phyloP scores from a whole-genome alignment of 1,140 invertebrate genomes.

The Musca vetustissima region DNA sequence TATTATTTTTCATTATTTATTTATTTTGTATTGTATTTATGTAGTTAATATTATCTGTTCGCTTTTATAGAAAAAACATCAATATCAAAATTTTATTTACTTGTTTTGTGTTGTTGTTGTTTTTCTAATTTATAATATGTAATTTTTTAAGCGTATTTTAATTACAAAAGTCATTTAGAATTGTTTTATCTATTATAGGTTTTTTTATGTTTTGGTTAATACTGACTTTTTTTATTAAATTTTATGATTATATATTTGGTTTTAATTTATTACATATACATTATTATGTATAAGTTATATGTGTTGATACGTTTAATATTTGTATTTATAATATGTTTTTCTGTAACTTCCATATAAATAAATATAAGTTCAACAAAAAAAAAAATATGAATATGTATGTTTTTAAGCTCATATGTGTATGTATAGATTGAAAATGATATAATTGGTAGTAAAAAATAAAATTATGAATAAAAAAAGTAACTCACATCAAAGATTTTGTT shows the following conservation, averaged over 20 bases:
- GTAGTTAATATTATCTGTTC: constrained; percentile 16
- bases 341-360: no score
- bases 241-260: neutral
- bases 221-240: neutral
- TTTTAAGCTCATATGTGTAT: no score
- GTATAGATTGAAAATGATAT: no score
- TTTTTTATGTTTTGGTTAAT: neutral
- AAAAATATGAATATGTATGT: no score
- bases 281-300: no score
- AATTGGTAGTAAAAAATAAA: no score
- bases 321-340: no score
- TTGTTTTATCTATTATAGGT: constrained; percentile 12
- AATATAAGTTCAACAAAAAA: no score
- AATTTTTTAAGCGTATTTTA: constrained; percentile 21
- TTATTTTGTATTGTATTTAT: constrained; percentile 3
- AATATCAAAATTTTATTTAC: constrained; percentile 27
- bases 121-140: constrained; percentile 11
- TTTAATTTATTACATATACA: neutral
- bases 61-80: constrained; percentile 26
- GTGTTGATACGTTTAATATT: no score
- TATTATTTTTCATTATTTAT: neutral
- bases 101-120: constrained; percentile 28
- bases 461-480: no score
- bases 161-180: constrained; percentile 24
- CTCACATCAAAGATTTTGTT: no score